Conservation (phyloP, 2,797 vertebrate species). For the Chanos chanos region DNA sequence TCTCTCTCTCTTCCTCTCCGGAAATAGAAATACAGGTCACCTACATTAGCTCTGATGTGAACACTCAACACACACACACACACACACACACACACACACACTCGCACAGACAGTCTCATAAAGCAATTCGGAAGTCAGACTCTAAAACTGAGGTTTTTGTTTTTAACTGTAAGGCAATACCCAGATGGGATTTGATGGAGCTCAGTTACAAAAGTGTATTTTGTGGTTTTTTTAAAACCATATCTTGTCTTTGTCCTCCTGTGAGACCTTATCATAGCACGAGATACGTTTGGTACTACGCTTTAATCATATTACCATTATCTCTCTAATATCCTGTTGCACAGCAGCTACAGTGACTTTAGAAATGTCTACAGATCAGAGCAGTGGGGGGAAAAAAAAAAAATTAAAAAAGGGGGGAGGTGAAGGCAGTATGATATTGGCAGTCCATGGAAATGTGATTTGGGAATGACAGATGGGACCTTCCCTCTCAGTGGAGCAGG, state of each 20-base stretch:
- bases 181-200: constrained; percentile 30
- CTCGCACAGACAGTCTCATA: too few relatives aligned
- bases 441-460: constrained; percentile 30
- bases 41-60: constrained; percentile 40
- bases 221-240: constrained; percentile 20
- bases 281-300: constrained; percentile 32
- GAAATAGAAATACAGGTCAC: constrained; percentile 36
- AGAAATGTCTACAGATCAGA: constrained; percentile 28
- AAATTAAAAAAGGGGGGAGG: constrained; percentile 13
- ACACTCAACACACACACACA: too few relatives aligned
- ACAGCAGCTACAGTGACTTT: constrained; percentile 31
- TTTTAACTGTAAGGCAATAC: constrained; percentile 33
- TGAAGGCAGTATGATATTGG: constrained; percentile 30
- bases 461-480: constrained; percentile 46
- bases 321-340: constrained; percentile 33
- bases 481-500: constrained; percentile 35
- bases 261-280: too few relatives aligned
- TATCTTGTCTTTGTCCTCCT: constrained; percentile 31
- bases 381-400: constrained; percentile 15
- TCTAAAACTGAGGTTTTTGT: constrained; percentile 41
- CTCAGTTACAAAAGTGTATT: constrained; percentile 7
- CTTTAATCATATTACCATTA: constrained; percentile 28
- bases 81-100: too few relatives aligned
- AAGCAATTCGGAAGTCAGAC: constrained; percentile 41
- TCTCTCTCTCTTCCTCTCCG: constrained; percentile 12